Evolutionary conservation across 2,888 invertebrate species (phyloP), one percentile per base, ranked within the genome.

Genomic region (Pristionchus japonicus): DNA sequence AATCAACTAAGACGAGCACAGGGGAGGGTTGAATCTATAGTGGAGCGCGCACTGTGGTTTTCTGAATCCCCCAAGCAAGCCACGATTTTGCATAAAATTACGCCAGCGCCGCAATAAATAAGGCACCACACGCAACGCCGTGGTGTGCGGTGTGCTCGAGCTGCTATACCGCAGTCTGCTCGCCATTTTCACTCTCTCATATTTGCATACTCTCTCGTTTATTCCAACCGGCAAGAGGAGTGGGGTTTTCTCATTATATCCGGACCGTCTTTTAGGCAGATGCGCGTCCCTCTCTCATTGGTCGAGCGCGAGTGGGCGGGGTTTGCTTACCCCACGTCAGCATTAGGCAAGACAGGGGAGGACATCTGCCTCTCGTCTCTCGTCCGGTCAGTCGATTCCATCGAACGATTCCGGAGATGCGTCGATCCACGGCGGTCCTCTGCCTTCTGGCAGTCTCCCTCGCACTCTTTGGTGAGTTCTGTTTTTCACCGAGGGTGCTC

Each of bases 371-470:
- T n/a, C n/a, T 49, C 34, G 34, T 27, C 47, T 49, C 84, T 34
- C 37, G 11, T 37, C 20, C 52, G 43, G 34, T 64, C 85, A 85
- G 61, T 85, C 85, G 61, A 64, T 64, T 34, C 43, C 77, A 27
- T 77, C 77, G 77, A 77, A 40, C 77, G 77, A 47, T 43, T 61
- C 31, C 34, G 70, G 37, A 67, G 83, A 89, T 89, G 89, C 70
- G 87, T 49, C 88, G 88, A 49, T 70, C 67, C 37, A 83, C 86
- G 82, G 70, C 88, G 49, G 40, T 89, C 31, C 47, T 89, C 88
- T 86, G 89, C 85, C 86, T 91, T n/a, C 37, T 87, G 87, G 87
- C 80, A 80, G 80, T 11, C 57, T 82, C 85, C 23, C 34, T 74
- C 34, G 67, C 57, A 31, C 70, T 67, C 31, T 77, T 90, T 64